A percentile compares a stretch with the other conserved stretches of the same genome.
Evolutionary conservation across 2,888 invertebrate genomes (phyloP).

Genomic region (Margaritifera margaritifera): DNA sequence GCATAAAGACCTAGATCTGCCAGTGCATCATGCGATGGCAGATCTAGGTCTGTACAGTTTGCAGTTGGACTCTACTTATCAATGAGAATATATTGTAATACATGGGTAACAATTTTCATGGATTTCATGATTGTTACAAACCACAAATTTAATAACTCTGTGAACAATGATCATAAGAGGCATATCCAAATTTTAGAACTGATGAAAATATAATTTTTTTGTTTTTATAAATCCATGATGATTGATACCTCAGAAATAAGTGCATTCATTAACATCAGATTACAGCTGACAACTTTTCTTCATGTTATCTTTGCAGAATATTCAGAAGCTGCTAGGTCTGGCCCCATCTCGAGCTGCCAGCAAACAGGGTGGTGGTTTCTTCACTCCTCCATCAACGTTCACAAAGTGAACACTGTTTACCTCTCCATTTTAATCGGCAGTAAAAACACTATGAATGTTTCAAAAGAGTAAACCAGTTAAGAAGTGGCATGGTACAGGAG

Average conservation of each 20-base stretch:
- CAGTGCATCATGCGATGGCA: no score
- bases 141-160: no score
- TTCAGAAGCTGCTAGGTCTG: conserved; percentile 96
- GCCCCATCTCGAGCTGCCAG: conserved; percentile 97
- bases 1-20: no score
- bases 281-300: not conserved
- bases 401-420: conserved; percentile 33
- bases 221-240: not conserved
- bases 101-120: no score
- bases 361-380: conserved; percentile 80
- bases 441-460: not conserved
- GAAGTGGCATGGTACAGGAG: no score
- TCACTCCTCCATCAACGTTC: conserved; percentile 64
- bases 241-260: not conserved
- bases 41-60: no score
- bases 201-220: not conserved
- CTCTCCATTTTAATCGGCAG: not conserved
- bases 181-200: not conserved
- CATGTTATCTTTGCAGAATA: conserved; percentile 84
- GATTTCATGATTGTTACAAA: no score
- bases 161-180: no score
- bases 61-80: no score
- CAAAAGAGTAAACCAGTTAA: no score
- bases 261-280: not conserved
- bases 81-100: no score